A percentile compares a stretch with the other conserved stretches of the same genome.
These are phyloP conservation scores for Pseudoatta argentina DNA, from an alignment of 1,140 invertebrate genomes.

Conservation along the genomic window DNA sequence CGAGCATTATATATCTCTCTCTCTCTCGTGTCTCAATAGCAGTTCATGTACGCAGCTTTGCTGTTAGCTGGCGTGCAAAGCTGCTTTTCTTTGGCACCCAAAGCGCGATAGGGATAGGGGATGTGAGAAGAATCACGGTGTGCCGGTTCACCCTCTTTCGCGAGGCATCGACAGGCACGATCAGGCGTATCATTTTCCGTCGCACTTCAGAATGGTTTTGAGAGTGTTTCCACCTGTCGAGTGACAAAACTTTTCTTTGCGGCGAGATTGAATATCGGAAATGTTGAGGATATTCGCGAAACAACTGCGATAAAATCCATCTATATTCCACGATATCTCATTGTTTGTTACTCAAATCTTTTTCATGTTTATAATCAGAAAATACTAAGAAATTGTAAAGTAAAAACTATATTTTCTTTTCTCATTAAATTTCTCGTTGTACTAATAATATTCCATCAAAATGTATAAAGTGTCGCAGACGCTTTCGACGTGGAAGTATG, in stretches of 20 bases:
- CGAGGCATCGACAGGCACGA: slow-evolving; percentile 32
- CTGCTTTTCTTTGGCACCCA: slow-evolving; percentile 63
- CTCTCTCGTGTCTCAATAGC: slow-evolving; percentile 77
- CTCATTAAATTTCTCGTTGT: not conserved
- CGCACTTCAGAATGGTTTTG: slow-evolving; percentile 43
- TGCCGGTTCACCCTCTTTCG: slow-evolving; percentile 50
- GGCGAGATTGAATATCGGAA: slow-evolving; percentile 8
- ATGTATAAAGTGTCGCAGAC: not conserved
- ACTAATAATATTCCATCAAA: not conserved
- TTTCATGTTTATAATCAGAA: not conserved
- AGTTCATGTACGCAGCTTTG: slow-evolving; percentile 62
- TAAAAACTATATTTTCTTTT: slow-evolving; percentile 3
- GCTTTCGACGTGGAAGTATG: not conserved
- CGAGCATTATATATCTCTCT: slow-evolving; percentile 80
- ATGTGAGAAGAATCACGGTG: slow-evolving; percentile 39
- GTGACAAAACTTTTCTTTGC: slow-evolving; percentile 38
- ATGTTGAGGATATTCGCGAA: not conserved
- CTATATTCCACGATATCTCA: not conserved
- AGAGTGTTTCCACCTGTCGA: slow-evolving; percentile 43
- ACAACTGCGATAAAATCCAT: not conserved
- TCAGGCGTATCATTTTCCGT: slow-evolving; percentile 67
- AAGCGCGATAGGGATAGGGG: slow-evolving; percentile 32
- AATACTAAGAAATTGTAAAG: not conserved
- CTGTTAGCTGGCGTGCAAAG: slow-evolving; percentile 68
- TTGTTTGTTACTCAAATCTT: not conserved